These are phyloP conservation scores for Chloroceryle amazona DNA, from an alignment of 2,797 vertebrate genomes.

Conservation along the genomic window DNA sequence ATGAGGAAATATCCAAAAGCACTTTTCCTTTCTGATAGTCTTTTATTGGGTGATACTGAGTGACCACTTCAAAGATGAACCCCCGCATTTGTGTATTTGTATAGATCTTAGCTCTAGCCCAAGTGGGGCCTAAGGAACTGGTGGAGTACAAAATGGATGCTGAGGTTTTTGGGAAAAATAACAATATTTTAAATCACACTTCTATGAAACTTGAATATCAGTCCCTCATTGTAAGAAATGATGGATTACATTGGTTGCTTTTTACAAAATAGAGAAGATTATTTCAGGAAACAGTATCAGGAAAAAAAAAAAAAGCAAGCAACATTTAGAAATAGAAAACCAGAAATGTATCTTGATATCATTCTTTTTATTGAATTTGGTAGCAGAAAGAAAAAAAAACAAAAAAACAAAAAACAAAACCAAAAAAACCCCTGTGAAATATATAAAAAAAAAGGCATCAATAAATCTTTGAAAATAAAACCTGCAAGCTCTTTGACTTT, in stretches of 20 bases:
- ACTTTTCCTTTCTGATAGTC: slow-evolving; percentile 19
- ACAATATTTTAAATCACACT: background rate
- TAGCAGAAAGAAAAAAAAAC: background rate
- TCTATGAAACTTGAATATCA: background rate
- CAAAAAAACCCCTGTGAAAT: background rate
- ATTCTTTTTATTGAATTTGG: background rate
- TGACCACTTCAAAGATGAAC: slow-evolving; percentile 38
- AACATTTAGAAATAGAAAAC: background rate
- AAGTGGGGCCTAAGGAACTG: background rate
- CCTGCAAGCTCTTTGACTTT: background rate
- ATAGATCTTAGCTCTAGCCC: background rate
- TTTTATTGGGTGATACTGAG: slow-evolving; percentile 44
- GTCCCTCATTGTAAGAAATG: background rate
- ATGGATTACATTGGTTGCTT: background rate
- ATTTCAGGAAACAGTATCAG: background rate
- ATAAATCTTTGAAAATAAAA: background rate
- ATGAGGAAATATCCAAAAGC: slow-evolving; percentile 20
- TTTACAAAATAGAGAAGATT: background rate
- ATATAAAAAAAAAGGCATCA: background rate
- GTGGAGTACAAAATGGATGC: background rate
- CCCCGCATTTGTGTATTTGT: background rate
- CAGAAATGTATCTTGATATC: background rate
- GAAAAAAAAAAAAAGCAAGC: background rate
- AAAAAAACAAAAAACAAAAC: background rate
- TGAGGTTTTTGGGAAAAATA: background rate